A percentile compares a stretch with the other conserved stretches of the same genome.
These are phyloP conservation scores for Haliclona indistincta DNA, from an alignment of 37 sponge, comb jelly and placozoan species.

Conservation along the genomic window DNA sequence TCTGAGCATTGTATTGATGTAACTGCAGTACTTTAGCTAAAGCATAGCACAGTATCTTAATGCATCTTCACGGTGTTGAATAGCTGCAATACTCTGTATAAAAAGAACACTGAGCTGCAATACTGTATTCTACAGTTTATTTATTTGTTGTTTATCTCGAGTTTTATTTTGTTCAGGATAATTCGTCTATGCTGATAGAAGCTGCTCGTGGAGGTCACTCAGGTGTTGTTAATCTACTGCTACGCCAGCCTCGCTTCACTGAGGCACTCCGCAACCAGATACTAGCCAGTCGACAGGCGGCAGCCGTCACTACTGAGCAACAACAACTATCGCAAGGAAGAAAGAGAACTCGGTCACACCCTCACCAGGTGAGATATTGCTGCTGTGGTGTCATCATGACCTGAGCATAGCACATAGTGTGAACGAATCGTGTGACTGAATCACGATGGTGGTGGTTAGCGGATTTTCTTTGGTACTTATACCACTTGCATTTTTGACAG, in stretches of 20 bases:
- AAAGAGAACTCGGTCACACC: no score
- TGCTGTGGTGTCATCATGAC: no score
- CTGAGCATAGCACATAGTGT: no score
- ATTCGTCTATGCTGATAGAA: conserved; percentile 83
- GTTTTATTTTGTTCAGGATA: conserved; percentile 41
- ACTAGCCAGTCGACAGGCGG: background rate
- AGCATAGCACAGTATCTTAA: no score
- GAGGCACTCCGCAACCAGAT: conserved; percentile 12
- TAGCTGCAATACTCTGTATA: no score
- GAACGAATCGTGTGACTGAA: no score
- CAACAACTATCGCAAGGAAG: background rate
- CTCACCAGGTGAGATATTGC: no score
- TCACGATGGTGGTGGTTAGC: no score
- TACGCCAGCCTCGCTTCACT: conserved; percentile 42
- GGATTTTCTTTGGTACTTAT: no score
- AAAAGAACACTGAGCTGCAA: background rate
- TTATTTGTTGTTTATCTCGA: background rate
- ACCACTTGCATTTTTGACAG: no score
- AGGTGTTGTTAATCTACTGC: conserved; percentile 63
- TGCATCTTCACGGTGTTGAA: no score
- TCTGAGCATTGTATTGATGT: background rate
- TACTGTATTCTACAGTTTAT: conserved; percentile 1
- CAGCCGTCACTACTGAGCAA: background rate
- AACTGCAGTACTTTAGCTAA: background rate
- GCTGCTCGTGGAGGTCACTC: conserved; percentile 84